phyloP scores from a whole-genome alignment of 2,797 vertebrate species.

The Anas bernieri region DNA sequence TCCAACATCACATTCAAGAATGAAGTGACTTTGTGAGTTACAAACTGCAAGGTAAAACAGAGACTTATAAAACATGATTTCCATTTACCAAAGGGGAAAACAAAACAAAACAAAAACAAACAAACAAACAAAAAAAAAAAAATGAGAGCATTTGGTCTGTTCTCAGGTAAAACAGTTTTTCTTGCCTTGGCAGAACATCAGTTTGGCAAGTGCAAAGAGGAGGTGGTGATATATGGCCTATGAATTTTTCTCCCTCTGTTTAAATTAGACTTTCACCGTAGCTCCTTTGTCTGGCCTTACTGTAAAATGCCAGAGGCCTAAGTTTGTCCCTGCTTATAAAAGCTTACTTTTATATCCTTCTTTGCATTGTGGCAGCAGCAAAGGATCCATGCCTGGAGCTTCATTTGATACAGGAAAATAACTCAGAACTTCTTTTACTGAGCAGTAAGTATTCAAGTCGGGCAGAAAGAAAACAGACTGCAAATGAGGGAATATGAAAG shows the following conservation, averaged over 20 bases:
- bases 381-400: neutral
- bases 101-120: neutral
- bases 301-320: neutral
- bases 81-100: neutral
- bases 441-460: neutral
- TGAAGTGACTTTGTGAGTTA: neutral
- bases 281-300: neutral
- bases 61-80: neutral
- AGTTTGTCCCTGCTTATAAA: neutral
- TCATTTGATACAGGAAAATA: neutral
- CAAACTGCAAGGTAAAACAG: neutral
- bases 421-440: neutral
- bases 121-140: neutral
- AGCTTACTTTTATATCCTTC: neutral
- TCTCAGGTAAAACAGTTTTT: neutral
- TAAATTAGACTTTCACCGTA: neutral
- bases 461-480: neutral
- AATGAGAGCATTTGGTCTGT: neutral
- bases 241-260: neutral
- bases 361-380: neutral
- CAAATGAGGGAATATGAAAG: neutral
- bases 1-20: neutral
- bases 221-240: accelerated
- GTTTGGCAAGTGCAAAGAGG: neutral
- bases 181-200: neutral